Conservation (phyloP, 2,888 invertebrate species). For the Plagodis pulveraria region DNA sequence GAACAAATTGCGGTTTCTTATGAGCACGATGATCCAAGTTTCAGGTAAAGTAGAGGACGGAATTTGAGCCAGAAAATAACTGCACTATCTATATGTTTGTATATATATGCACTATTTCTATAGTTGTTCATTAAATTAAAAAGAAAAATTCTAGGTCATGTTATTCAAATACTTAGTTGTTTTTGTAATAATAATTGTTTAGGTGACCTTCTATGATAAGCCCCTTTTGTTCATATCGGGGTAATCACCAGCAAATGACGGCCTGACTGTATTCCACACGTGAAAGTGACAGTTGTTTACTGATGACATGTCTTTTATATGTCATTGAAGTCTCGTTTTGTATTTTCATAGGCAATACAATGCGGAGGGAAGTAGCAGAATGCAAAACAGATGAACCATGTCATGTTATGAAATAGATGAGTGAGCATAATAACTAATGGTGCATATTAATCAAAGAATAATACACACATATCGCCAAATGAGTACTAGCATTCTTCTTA, state of each 20-base stretch:
- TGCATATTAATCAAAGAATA: too few relatives aligned
- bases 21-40: too few relatives aligned
- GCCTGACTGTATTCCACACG: neutral
- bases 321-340: too few relatives aligned
- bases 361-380: neutral
- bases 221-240: slow-evolving; percentile 13
- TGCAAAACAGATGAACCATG: neutral
- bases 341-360: too few relatives aligned
- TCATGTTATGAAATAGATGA: neutral
- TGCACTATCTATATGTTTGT: too few relatives aligned
- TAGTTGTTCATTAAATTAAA: neutral
- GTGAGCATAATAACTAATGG: too few relatives aligned
- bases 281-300: slow-evolving; percentile 7
- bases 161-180: neutral
- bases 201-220: slow-evolving; percentile 1
- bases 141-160: neutral
- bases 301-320: neutral
- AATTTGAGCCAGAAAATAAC: too few relatives aligned
- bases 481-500: too few relatives aligned
- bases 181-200: neutral
- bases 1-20: too few relatives aligned
- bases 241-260: slow-evolving; percentile 18
- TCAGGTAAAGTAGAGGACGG: too few relatives aligned
- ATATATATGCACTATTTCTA: too few relatives aligned
- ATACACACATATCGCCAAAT: too few relatives aligned